phyloP scores from a whole-genome alignment of 2,797 vertebrate species.

The Leuciscus waleckii region DNA sequence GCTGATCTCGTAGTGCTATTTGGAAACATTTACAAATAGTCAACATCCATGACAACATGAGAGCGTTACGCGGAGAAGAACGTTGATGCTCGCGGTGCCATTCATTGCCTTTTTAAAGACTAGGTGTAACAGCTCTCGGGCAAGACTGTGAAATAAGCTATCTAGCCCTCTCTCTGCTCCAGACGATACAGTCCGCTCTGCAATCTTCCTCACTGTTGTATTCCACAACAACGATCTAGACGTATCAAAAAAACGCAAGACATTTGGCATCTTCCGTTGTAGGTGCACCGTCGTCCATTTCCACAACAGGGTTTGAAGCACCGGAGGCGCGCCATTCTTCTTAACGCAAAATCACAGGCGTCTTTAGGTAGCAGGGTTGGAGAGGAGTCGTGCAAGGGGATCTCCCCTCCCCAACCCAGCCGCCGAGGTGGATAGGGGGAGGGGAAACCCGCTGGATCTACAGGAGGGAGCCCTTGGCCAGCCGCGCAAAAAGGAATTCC shows the following conservation, averaged over 20 bases:
- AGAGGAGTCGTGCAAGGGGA: slow-evolving; percentile 73
- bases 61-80: slow-evolving; percentile 10
- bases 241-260: slow-evolving; percentile 45
- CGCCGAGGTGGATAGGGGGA: slow-evolving; percentile 67
- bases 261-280: slow-evolving; percentile 38
- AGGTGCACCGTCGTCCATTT: slow-evolving; percentile 31
- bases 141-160: slow-evolving; percentile 50
- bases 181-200: slow-evolving; percentile 59
- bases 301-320: slow-evolving; percentile 25
- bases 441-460: slow-evolving; percentile 76
- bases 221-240: slow-evolving; percentile 44
- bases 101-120: slow-evolving; percentile 30
- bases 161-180: slow-evolving; percentile 63
- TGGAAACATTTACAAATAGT: slow-evolving; percentile 40
- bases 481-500: slow-evolving; percentile 75
- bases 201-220: slow-evolving; percentile 58
- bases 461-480: slow-evolving; percentile 78
- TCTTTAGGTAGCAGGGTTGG: slow-evolving; percentile 76
- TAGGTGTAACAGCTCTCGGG: slow-evolving; percentile 13
- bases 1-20: slow-evolving; percentile 24
- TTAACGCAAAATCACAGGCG: slow-evolving; percentile 64
- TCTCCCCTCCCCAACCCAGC: slow-evolving; percentile 63
- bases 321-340: slow-evolving; percentile 55
- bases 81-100: neutral
- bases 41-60: slow-evolving; percentile 10